phyloP scores from a whole-genome alignment of 2,797 vertebrate genomes.

The Cyprinodon diabolis region DNA sequence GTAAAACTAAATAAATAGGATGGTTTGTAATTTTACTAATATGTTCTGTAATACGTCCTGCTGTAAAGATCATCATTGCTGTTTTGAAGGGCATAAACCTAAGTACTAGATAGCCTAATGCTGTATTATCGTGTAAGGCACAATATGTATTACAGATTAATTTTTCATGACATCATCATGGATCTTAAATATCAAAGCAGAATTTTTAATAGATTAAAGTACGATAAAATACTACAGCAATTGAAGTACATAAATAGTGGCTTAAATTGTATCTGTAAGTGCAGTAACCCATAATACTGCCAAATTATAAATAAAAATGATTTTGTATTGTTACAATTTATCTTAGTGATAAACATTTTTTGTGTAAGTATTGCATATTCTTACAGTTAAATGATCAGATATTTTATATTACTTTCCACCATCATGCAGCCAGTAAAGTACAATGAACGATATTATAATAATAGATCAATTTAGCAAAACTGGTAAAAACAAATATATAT shows the following conservation, averaged over 20 bases:
- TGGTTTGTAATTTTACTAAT: not conserved
- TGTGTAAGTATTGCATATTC: not conserved
- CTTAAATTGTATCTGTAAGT: not conserved
- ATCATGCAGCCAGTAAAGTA: not conserved
- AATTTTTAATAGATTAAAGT: not conserved
- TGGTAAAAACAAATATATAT: not conserved
- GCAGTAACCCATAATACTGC: not conserved
- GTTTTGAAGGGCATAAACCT: not conserved
- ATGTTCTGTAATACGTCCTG: not conserved
- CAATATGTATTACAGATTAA: not conserved
- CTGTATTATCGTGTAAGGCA: not conserved
- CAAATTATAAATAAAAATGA: not conserved
- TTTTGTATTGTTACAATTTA: not conserved
- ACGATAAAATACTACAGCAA: not conserved
- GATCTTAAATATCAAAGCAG: not conserved
- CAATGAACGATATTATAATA: not conserved
- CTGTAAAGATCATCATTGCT: not conserved
- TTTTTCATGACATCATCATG: not conserved
- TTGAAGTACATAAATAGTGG: not conserved
- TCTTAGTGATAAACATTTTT: not conserved
- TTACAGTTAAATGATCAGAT: not conserved
- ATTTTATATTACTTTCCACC: not conserved
- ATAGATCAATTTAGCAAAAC: not conserved
- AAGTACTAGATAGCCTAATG: not conserved
- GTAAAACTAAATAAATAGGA: not conserved